These are phyloP conservation scores for Bruchidius siliquastri DNA, from an alignment of 2,888 invertebrate species.

Conservation along the genomic window DNA sequence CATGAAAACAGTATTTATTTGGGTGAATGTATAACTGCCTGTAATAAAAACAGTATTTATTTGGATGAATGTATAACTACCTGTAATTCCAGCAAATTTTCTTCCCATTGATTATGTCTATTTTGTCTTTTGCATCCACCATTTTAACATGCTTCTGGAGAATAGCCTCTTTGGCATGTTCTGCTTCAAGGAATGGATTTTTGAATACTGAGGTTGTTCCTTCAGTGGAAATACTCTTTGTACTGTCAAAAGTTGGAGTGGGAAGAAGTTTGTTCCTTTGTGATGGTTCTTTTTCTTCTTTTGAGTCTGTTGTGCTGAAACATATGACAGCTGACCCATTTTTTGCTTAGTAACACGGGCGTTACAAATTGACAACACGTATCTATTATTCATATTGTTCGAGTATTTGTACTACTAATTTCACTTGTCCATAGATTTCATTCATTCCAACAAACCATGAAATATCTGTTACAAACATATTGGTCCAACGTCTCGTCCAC, in stretches of 20 bases:
- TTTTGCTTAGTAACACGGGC: slow-evolving; percentile 32
- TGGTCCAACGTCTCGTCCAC: no score
- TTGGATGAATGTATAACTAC: slow-evolving; percentile 57
- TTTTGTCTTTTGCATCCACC: slow-evolving; percentile 55
- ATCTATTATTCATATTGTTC: no score
- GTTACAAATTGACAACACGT: not conserved
- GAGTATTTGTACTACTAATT: no score
- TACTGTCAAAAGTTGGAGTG: slow-evolving; percentile 54
- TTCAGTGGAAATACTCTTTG: slow-evolving; percentile 2
- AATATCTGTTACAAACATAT: no score
- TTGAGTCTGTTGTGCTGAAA: slow-evolving; percentile 35
- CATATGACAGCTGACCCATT: slow-evolving; percentile 44
- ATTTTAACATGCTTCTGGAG: slow-evolving; percentile 43
- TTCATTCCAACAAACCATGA: no score
- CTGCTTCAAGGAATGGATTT: slow-evolving; percentile 82
- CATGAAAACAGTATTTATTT: no score
- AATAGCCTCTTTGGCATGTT: slow-evolving; percentile 79
- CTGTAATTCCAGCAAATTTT: slow-evolving; percentile 92
- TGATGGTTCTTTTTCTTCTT: slow-evolving; percentile 13
- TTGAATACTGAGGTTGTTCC: slow-evolving; percentile 73
- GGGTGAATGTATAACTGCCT: no score
- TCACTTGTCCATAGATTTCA: no score
- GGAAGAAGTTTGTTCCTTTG: slow-evolving; percentile 53
- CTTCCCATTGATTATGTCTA: slow-evolving; percentile 74
- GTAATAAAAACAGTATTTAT: no score